Evolutionary conservation across 2,888 invertebrate species (phyloP).

Genomic region (Dryobotodes eremita): DNA sequence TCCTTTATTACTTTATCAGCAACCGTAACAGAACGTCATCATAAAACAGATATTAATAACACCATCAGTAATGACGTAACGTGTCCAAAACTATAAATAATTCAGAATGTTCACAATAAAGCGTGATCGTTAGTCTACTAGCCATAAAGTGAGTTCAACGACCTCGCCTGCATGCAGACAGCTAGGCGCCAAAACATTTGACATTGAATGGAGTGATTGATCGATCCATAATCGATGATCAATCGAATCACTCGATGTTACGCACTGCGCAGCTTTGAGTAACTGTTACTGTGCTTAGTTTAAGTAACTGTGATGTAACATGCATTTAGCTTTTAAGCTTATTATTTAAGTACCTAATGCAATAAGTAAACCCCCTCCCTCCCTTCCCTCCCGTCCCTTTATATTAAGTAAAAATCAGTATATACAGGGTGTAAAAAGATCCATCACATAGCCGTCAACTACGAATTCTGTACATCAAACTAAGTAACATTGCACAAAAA

Average conservation of each 20-base stretch:
- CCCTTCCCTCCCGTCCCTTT: neutral
- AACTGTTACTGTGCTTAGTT: conserved; percentile 58
- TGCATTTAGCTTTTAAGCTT: conserved; percentile 28
- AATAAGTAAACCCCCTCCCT: neutral
- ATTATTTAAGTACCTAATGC: conserved; percentile 30
- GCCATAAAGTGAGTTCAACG: conserved; percentile 72
- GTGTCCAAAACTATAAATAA: conserved; percentile 48
- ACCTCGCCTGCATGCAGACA: conserved; percentile 82
- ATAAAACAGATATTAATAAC: conserved; percentile 31
- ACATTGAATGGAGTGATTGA: conserved; percentile 82
- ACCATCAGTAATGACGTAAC: conserved; percentile 19
- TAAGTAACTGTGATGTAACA: conserved; percentile 56
- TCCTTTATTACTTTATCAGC: neutral
- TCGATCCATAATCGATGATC: conserved; percentile 77
- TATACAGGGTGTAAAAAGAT: too few species aligned
- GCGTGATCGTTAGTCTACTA: conserved; percentile 51
- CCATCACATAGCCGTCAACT: too few species aligned
- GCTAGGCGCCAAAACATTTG: conserved; percentile 82
- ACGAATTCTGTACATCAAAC: too few species aligned
- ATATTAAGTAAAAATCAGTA: neutral
- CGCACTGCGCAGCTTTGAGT: conserved; percentile 58
- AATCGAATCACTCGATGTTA: conserved; percentile 64
- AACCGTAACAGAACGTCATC: neutral
- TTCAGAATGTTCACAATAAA: conserved; percentile 43
- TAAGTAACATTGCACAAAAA: too few species aligned